Conservation (phyloP, 2,888 invertebrate genomes). For the Cryptocephalus moraei region DNA sequence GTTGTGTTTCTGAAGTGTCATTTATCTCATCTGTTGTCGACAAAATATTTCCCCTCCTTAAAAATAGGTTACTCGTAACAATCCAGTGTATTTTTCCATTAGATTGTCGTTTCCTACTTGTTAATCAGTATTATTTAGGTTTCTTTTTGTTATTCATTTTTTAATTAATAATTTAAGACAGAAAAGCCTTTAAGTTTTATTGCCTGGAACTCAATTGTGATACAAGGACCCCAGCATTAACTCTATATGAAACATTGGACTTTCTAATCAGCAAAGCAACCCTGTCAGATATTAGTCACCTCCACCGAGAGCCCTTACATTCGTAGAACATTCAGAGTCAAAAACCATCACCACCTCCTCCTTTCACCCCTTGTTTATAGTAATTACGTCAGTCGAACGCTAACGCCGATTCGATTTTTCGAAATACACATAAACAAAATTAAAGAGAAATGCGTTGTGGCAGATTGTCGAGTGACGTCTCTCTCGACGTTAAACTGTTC, state of each 20-base stretch:
- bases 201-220: no score
- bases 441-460: constrained; percentile 16
- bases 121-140: no score
- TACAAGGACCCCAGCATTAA: neutral
- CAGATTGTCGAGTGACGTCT: constrained; percentile 27
- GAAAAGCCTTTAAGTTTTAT: no score
- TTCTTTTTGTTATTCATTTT: no score
- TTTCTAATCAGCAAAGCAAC: neutral
- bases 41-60: no score
- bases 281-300: neutral
- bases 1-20: no score
- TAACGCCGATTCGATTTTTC: constrained; percentile 2
- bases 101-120: no score
- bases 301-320: neutral
- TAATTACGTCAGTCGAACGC: constrained; percentile 1
- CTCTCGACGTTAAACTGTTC: constrained; percentile 18
- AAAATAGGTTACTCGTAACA: no score
- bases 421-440: constrained; percentile 21
- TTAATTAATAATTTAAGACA: no score
- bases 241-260: neutral
- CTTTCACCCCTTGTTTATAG: constrained; percentile 2
- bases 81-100: no score
- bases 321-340: neutral
- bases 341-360: neutral
- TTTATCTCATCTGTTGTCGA: no score